These are phyloP conservation scores for Python bivittatus DNA, from an alignment of 2,113 vertebrate species.

Conservation along the genomic window DNA sequence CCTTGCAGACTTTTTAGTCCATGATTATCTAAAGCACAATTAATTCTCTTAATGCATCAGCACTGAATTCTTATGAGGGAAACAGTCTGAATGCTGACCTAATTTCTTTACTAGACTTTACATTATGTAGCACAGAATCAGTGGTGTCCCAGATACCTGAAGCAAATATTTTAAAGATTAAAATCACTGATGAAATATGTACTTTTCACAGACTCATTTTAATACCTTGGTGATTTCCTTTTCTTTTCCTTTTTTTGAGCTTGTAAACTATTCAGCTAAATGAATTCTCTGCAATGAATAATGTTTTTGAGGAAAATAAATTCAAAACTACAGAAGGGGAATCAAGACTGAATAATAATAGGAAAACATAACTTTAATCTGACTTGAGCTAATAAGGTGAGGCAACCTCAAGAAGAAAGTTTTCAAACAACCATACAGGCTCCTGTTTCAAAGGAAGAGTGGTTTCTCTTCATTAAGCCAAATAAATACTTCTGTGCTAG, in stretches of 20 bases:
- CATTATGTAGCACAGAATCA: constrained; percentile 59
- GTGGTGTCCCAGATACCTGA: constrained; percentile 26
- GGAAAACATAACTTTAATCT: constrained; percentile 38
- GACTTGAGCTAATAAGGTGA: constrained; percentile 52
- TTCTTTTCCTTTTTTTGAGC: constrained; percentile 23
- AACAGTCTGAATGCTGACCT: constrained; percentile 62
- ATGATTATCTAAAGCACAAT: constrained; percentile 48
- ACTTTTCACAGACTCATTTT: constrained; percentile 47
- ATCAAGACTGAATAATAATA: constrained; percentile 40
- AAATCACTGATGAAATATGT: constrained; percentile 57
- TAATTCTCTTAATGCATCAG: constrained; percentile 61
- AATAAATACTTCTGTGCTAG: constrained; percentile 39
- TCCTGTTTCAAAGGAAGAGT: neutral
- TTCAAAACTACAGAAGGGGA: constrained; percentile 23
- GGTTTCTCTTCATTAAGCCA: constrained; percentile 34
- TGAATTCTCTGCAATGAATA: constrained; percentile 33
- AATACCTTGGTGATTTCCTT: constrained; percentile 38
- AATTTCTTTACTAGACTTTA: constrained; percentile 66
- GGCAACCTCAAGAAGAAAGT: constrained; percentile 41
- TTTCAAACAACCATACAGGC: constrained; percentile 33
- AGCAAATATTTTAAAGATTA: constrained; percentile 58
- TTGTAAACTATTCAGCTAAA: constrained; percentile 47
- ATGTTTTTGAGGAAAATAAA: constrained; percentile 30
- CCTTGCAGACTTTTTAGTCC: constrained; percentile 35
- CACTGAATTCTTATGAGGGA: constrained; percentile 56